phyloP scores from a whole-genome alignment of 2,797 vertebrate species.

The Malacoraja senta region DNA sequence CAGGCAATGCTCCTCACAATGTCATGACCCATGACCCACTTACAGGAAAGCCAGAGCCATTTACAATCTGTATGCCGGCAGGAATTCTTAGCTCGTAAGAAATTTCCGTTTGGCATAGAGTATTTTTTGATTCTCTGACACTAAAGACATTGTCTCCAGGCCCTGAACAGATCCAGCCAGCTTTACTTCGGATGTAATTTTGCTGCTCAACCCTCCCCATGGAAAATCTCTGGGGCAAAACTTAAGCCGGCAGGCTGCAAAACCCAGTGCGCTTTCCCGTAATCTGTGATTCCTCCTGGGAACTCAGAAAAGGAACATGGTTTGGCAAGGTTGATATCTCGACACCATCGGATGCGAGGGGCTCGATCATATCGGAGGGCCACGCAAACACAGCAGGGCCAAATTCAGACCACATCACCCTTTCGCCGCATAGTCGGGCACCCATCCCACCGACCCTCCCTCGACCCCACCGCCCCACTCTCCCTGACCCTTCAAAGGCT shows the following conservation, averaged over 20 bases:
- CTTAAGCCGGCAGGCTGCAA: too few relatives aligned
- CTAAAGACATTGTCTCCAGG: constrained; percentile 29
- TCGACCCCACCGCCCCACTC: background rate
- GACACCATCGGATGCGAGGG: background rate
- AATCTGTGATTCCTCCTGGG: background rate
- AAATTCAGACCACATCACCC: background rate
- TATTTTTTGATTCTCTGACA: constrained; percentile 9
- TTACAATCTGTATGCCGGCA: background rate
- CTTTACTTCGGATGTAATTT: constrained; percentile 1
- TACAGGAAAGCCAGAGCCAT: background rate
- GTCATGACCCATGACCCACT: constrained; percentile 29
- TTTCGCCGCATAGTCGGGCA: background rate
- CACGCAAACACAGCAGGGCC: background rate
- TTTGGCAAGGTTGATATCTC: background rate
- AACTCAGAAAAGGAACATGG: background rate
- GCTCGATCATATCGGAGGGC: background rate
- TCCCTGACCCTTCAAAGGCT: background rate
- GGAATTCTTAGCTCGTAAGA: constrained; percentile 3
- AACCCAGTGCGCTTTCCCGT: background rate
- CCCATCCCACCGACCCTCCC: background rate
- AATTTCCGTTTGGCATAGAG: constrained; percentile 25
- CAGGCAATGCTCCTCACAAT: background rate
- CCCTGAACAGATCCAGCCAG: background rate
- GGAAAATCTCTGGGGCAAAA: background rate
- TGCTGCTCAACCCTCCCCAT: background rate